phyloP scores from a whole-genome alignment of 2,113 vertebrate species.

The Notarius lentiginosus region DNA sequence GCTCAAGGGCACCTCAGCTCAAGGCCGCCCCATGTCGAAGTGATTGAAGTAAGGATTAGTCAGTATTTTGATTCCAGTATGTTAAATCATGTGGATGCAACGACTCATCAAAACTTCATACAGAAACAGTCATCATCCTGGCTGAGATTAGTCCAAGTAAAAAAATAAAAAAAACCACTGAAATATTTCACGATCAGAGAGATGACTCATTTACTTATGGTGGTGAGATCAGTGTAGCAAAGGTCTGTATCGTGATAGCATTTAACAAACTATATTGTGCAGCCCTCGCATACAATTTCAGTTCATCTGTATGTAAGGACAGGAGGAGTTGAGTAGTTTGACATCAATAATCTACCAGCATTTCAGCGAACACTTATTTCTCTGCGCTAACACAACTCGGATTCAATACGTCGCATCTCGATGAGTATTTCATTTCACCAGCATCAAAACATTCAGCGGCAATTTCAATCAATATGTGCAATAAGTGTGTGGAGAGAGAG shows the following conservation, averaged over 20 bases:
- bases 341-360: background rate
- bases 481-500: background rate
- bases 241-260: background rate
- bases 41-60: background rate
- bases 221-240: background rate
- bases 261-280: background rate
- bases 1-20: too few relatives aligned
- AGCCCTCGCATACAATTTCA: too few relatives aligned
- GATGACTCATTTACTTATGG: background rate
- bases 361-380: background rate
- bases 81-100: background rate
- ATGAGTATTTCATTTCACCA: background rate
- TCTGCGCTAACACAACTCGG: background rate
- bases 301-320: background rate
- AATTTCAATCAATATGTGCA: conserved; percentile 19
- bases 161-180: too few relatives aligned
- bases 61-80: background rate
- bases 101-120: background rate
- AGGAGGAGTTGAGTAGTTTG: background rate
- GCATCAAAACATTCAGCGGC: background rate
- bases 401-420: background rate
- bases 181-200: background rate
- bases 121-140: background rate
- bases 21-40: too few relatives aligned
- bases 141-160: background rate